Evolutionary conservation across 2,888 invertebrate species (phyloP), one percentile per base, ranked within the genome.

Genomic region (Geophilus truncorum): DNA sequence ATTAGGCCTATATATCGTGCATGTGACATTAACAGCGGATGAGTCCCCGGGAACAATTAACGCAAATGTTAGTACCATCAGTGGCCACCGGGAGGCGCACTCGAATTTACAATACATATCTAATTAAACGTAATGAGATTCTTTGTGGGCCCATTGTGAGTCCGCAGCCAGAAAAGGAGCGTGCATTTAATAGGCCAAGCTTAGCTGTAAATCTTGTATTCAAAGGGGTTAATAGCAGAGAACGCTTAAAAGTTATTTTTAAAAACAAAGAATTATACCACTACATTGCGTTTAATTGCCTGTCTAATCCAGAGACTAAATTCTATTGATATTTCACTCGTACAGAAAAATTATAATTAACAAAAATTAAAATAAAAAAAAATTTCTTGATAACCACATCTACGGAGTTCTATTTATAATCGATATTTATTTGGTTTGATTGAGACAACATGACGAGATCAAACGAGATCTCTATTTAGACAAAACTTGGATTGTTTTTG

Each of bases 81-180:
- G 62, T 62, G 62, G 62, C 62, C 62, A 62, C 62, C 62, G 62
- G 62, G 62, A 62, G 62, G 62, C 62, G 62, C 62, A 62, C 25
- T 62, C 62, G 23, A 62, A 62, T 62, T 62, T 62, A 62, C 62
- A 62, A 62, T 62, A 62, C 62, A 62, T 62, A 62, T 62, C 62
- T 62, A 62, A 62, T 62, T 62, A 62, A 62, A 62, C 62, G 62
- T 62, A 62, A 62, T 62, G 62, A 62, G 62, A 62, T 62, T 62
- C 62, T 62, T 62, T 62, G 62, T 62, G 62, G 62, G 62, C 25
- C 62, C 62, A 62, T 62, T 62, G 62, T 62, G 62, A 62, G 62
- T 62, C 62, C 62, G 62, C 62, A 62, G 62, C 62, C 62, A 62
- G 62, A 62, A 62, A 62, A 62, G 62, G 62, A 62, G 62, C 62